These are phyloP conservation scores for Equus przewalskii DNA, from an alignment of 2,113 vertebrate genomes.

Conservation along the genomic window DNA sequence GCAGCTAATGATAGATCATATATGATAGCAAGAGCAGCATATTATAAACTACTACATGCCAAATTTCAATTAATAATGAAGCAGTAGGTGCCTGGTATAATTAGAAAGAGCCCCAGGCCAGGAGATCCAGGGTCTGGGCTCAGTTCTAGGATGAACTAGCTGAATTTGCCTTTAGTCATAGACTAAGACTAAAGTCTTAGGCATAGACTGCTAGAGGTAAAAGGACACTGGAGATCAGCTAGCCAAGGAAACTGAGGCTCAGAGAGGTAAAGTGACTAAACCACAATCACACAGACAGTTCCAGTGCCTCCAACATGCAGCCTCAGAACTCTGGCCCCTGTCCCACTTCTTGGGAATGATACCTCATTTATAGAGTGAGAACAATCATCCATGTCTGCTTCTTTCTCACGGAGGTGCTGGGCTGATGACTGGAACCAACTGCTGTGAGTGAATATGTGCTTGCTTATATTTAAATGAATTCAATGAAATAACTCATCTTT, in stretches of 20 bases:
- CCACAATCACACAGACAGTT: neutral
- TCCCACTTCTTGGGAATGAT: constrained; percentile 6
- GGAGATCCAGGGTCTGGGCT: neutral
- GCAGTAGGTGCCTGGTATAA: constrained; percentile 3
- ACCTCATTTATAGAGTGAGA: constrained; percentile 14
- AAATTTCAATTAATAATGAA: constrained; percentile 65
- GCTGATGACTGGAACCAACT: neutral
- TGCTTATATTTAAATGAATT: constrained; percentile 17
- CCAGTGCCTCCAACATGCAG: neutral
- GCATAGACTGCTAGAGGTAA: neutral
- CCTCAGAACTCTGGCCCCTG: neutral
- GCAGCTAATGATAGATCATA: constrained; percentile 38
- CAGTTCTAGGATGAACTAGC: constrained; percentile 18
- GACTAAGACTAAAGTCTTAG: neutral
- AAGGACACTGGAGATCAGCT: neutral
- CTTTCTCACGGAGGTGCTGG: neutral
- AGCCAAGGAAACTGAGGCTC: constrained; percentile 25
- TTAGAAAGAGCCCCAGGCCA: neutral
- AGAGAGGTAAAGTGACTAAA: neutral
- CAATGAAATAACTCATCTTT: constrained; percentile 13
- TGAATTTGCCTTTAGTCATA: neutral
- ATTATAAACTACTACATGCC: constrained; percentile 37
- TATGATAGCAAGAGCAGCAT: neutral
- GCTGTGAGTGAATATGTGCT: neutral
- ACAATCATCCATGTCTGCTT: neutral